Conservation (phyloP, 2,888 invertebrate genomes). For the Lasioglossum villosulum region DNA sequence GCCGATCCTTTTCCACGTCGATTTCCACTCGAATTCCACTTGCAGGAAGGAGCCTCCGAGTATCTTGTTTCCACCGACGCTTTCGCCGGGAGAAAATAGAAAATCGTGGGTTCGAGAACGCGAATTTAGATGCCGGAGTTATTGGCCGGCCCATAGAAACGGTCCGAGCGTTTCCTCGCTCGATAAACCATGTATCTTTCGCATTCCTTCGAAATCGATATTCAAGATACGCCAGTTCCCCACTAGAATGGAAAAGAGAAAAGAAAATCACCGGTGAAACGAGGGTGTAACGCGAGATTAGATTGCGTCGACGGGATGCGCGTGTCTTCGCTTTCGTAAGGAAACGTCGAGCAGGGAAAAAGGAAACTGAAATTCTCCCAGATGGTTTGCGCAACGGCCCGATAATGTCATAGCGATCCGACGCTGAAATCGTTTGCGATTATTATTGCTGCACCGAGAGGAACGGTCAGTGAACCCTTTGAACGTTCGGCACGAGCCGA, state of each 20-base stretch:
- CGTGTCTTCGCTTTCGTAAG: conserved; percentile 31
- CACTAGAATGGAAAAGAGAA: background rate
- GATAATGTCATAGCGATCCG: conserved; percentile 17
- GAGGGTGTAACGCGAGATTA: conserved; percentile 16
- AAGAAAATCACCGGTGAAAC: conserved; percentile 4
- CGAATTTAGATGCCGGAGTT: conserved; percentile 46
- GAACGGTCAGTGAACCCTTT: conserved; percentile 4
- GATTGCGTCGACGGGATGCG: conserved; percentile 21
- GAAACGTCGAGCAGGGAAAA: background rate
- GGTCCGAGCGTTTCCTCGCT: conserved; percentile 22
- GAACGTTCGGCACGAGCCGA: conserved; percentile 46
- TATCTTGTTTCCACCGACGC: conserved; percentile 49
- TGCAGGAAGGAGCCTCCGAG: conserved; percentile 12
- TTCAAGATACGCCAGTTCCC: background rate
- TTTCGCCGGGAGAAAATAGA: conserved; percentile 50
- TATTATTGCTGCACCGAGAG: conserved; percentile 5
- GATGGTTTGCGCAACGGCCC: conserved; percentile 16
- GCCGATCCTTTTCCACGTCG: background rate
- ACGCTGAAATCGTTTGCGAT: background rate
- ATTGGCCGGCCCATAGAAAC: conserved; percentile 33
- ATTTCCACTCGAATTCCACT: conserved; percentile 6
- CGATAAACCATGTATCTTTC: conserved; percentile 23
- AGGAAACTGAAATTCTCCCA: conserved; percentile 31
- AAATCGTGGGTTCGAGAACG: conserved; percentile 43
- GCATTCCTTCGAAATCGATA: conserved; percentile 20